Conservation (phyloP, 1,140 invertebrate genomes). For the Notospermus geniculatus region DNA sequence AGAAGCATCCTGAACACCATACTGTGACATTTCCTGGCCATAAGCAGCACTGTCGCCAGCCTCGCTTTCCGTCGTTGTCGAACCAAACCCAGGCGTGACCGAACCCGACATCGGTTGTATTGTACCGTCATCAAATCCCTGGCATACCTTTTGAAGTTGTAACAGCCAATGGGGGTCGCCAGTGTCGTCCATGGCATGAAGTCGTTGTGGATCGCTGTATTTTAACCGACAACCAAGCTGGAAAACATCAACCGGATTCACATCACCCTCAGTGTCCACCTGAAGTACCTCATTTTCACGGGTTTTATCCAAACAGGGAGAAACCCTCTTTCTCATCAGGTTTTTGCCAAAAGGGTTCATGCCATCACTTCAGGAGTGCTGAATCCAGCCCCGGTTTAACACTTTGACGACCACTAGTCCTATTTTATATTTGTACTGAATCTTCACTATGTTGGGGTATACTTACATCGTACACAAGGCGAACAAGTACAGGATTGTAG, state of each 20-base stretch:
- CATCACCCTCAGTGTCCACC: slow-evolving; percentile 1
- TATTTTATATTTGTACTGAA: no score
- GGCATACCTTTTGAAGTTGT: slow-evolving; percentile 39
- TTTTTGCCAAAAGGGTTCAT: slow-evolving; percentile 8
- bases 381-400: no score
- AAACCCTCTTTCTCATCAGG: slow-evolving; percentile 5
- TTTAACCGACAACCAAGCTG: slow-evolving; percentile 71
- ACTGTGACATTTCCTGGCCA: no score
- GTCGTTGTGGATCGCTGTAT: slow-evolving; percentile 72
- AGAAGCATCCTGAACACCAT: no score
- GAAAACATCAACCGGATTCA: slow-evolving; percentile 18
- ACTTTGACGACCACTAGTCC: no score
- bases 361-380: no score
- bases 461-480: slow-evolving; percentile 62
- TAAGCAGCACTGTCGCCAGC: slow-evolving; percentile 35
- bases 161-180: slow-evolving; percentile 58
- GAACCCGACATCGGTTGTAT: slow-evolving; percentile 46
- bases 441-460: no score
- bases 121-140: slow-evolving; percentile 47
- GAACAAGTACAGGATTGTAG: slow-evolving; percentile 62
- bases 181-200: slow-evolving; percentile 49
- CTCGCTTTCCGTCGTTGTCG: slow-evolving; percentile 44
- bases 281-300: background rate
- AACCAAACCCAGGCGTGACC: slow-evolving; percentile 36
- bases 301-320: background rate